Evolutionary conservation across 2,888 invertebrate genomes (phyloP), one percentile per base, ranked within the genome.

Genomic region (Ethmia dodecea): DNA sequence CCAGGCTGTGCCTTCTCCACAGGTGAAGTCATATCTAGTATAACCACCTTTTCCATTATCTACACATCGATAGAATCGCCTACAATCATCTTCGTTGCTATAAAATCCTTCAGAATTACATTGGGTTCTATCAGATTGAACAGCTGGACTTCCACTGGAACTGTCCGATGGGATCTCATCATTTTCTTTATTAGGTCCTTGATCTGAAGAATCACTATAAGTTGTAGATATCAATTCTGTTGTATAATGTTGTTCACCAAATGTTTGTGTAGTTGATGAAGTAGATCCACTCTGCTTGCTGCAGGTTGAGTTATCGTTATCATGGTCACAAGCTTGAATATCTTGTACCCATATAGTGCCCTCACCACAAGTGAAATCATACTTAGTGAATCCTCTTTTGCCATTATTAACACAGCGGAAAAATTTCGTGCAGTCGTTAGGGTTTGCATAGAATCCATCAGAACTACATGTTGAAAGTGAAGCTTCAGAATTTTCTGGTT

Each of bases 371-470:
- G 78, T 68, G 51, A 91, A 92, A 31, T 90, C 89, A 50, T 88
- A 88, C 52, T 86, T 88, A 1, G 69, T 84, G 36, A 66, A 86
- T 12, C 75, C 77, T 15, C 78, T 78, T 11, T 78, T 68, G 1
- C 78, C 88, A 37, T 84, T 78, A 31, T 70, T 64, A 0, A 89
- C 89, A 60, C 94, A 94, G 38, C 94, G 87, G 60, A 92, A 92
- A 75, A 94, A 94, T 58, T 92, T 92, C 33, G 83, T 89, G 52
- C 94, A 94, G 59, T 93, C 88, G 34, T 81, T 75, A 12, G 88
- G 79, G 70, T 94, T 89, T 13, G 89, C 88, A 62, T 90, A 89
- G 66, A 92, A 94, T 38, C 93, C 94, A 64, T 92, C 92, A 45
- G 75, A 69, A 13, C 65, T 71, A 60, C 93, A 93, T 38, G 53